A percentile compares a stretch with the other conserved stretches of the same genome.
These are phyloP conservation scores for Panorpa germanica DNA, from an alignment of 2,888 invertebrate species.

Conservation along the genomic window DNA sequence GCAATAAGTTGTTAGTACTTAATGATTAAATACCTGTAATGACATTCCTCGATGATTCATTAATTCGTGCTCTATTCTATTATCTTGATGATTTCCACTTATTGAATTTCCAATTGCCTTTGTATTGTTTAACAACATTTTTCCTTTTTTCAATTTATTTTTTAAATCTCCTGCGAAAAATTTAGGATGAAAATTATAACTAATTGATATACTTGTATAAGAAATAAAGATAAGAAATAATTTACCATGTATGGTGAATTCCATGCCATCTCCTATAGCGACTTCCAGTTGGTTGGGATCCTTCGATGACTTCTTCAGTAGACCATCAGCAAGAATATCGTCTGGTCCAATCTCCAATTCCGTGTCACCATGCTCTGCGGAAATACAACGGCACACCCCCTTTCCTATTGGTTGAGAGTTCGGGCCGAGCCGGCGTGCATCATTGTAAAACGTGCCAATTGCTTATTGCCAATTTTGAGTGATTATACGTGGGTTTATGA, in stretches of 20 bases:
- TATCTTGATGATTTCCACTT: conserved; percentile 50
- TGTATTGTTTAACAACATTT: conserved; percentile 62
- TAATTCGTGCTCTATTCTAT: conserved; percentile 54
- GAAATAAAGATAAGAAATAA: conserved; percentile 9
- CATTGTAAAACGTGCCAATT: too few relatives aligned
- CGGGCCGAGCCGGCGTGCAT: too few relatives aligned
- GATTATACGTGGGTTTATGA: too few relatives aligned
- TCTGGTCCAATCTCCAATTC: conserved; percentile 41
- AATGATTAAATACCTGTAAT: conserved; percentile 33
- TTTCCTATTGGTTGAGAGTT: conserved; percentile 28
- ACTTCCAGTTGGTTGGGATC: conserved; percentile 79
- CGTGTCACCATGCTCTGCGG: conserved; percentile 44
- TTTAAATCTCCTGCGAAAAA: conserved; percentile 47
- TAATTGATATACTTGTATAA: background rate
- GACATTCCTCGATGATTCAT: conserved; percentile 49
- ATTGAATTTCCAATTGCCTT: conserved; percentile 62
- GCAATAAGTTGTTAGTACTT: too few relatives aligned
- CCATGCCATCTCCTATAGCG: conserved; percentile 84
- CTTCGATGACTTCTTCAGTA: conserved; percentile 73
- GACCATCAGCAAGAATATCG: conserved; percentile 64
- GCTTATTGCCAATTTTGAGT: too few relatives aligned
- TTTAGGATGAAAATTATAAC: conserved; percentile 4
- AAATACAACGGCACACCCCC: conserved; percentile 41
- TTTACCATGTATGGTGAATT: conserved; percentile 78
- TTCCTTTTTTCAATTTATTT: conserved; percentile 65